A percentile compares a stretch with the other conserved stretches of the same genome.
These are phyloP conservation scores for Alloscopus bannaensis DNA, from an alignment of 2,888 invertebrate genomes.

Conservation along the genomic window DNA sequence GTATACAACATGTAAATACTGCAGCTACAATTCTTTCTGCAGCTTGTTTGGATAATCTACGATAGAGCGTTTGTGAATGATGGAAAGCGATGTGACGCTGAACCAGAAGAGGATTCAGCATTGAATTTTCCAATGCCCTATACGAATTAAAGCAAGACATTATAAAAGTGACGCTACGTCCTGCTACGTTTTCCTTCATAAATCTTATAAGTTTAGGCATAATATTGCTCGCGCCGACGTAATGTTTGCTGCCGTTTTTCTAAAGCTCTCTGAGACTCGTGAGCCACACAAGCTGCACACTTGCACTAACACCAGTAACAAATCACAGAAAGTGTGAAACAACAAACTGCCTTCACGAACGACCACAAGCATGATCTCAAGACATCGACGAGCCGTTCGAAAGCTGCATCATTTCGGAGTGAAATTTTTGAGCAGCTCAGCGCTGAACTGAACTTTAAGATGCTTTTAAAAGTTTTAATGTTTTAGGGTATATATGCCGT, in stretches of 20 bases:
- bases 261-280: not conserved
- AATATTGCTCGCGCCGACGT: slow-evolving; percentile 2
- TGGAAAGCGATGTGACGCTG: slow-evolving; percentile 2
- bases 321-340: slow-evolving; percentile 59
- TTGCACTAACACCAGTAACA: slow-evolving; percentile 56
- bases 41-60: slow-evolving; percentile 47
- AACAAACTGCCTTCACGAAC: slow-evolving; percentile 52
- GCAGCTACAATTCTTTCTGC: slow-evolving; percentile 36
- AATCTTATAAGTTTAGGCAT: not conserved
- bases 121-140: not conserved
- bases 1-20: slow-evolving; percentile 5
- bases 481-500: not conserved
- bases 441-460: not conserved
- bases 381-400: too few species aligned
- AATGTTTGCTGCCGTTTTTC: not conserved
- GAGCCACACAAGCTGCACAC: slow-evolving; percentile 58
- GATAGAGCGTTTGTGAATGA: not conserved
- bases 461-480: not conserved
- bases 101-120: not conserved
- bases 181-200: not conserved
- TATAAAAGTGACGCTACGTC: too few species aligned
- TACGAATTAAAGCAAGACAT: too few species aligned
- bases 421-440: not conserved
- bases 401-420: not conserved
- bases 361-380: slow-evolving; percentile 32